phyloP scores from a whole-genome alignment of 2,797 vertebrate genomes.

The Schizothorax lantsangensis region DNA sequence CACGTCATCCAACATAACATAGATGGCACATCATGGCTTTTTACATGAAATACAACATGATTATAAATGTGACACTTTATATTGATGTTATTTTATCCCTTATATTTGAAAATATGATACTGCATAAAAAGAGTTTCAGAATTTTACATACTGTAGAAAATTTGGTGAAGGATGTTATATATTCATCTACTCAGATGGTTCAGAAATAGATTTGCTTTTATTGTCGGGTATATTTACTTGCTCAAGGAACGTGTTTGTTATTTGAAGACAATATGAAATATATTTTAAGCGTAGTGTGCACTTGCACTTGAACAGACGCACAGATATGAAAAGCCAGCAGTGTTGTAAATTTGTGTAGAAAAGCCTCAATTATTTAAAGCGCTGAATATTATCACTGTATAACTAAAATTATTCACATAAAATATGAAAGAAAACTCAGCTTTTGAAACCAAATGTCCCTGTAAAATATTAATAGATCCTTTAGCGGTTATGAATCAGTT shows the following conservation, averaged over 20 bases:
- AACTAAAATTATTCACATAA: slow-evolving; percentile 19
- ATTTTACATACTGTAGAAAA: not conserved
- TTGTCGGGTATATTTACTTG: not conserved
- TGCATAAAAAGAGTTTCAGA: too few species aligned
- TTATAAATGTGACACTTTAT: not conserved
- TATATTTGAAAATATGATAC: not conserved
- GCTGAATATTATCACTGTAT: slow-evolving; percentile 2
- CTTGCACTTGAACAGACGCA: not conserved
- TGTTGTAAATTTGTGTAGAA: not conserved
- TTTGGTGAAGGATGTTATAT: slow-evolving; percentile 19
- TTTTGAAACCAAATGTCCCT: slow-evolving; percentile 30
- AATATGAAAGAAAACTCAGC: slow-evolving; percentile 22
- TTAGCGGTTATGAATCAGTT: slow-evolving; percentile 29
- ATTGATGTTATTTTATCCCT: not conserved
- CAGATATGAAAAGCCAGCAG: not conserved
- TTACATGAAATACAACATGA: not conserved
- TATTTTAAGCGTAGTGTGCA: not conserved
- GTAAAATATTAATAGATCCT: slow-evolving; percentile 44
- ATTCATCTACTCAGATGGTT: not conserved
- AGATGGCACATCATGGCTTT: not conserved
- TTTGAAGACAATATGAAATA: not conserved
- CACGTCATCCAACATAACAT: slow-evolving; percentile 31
- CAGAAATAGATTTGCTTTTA: not conserved
- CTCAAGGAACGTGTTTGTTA: not conserved
- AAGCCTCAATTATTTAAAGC: not conserved